These are phyloP conservation scores for Drosophila bipectinata DNA, from an alignment of 1,140 invertebrate species.

Conservation along the genomic window DNA sequence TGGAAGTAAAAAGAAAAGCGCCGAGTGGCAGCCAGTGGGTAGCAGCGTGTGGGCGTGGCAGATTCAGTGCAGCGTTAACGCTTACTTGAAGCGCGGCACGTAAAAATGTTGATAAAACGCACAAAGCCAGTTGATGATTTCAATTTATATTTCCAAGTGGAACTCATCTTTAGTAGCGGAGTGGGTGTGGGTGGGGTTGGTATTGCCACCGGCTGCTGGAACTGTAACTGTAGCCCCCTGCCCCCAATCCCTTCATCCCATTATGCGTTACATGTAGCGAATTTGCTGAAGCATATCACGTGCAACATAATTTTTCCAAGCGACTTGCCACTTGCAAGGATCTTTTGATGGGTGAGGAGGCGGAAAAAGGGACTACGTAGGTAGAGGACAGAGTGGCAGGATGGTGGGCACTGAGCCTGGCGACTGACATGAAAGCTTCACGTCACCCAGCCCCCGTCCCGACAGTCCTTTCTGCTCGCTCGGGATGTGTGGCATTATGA, in stretches of 20 bases:
- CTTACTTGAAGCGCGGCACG: slow-evolving; percentile 67
- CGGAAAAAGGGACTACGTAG: background rate
- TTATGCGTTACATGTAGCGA: slow-evolving; percentile 61
- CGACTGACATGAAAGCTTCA: slow-evolving; percentile 67
- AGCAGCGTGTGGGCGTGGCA: slow-evolving; percentile 16
- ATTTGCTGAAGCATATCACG: slow-evolving; percentile 82
- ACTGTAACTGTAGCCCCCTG: slow-evolving; percentile 4
- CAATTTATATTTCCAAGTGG: slow-evolving; percentile 81
- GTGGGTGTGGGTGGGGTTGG: background rate
- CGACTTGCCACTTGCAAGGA: slow-evolving; percentile 69
- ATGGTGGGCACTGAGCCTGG: slow-evolving; percentile 21
- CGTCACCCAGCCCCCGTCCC: slow-evolving; percentile 6
- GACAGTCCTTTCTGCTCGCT: background rate
- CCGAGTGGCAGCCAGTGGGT: background rate
- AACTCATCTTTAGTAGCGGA: slow-evolving; percentile 71
- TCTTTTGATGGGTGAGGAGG: background rate
- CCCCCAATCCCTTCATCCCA: slow-evolving; percentile 6
- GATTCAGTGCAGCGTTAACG: slow-evolving; percentile 66
- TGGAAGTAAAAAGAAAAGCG: background rate
- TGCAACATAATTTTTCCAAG: slow-evolving; percentile 83
- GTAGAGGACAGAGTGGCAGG: background rate
- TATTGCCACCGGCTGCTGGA: slow-evolving; percentile 4
- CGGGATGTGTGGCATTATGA: slow-evolving; percentile 68
- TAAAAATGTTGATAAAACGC: slow-evolving; percentile 83
- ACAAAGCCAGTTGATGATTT: slow-evolving; percentile 82